phyloP scores from a whole-genome alignment of 1,140 invertebrate genomes.

The Cylas formicarius region DNA sequence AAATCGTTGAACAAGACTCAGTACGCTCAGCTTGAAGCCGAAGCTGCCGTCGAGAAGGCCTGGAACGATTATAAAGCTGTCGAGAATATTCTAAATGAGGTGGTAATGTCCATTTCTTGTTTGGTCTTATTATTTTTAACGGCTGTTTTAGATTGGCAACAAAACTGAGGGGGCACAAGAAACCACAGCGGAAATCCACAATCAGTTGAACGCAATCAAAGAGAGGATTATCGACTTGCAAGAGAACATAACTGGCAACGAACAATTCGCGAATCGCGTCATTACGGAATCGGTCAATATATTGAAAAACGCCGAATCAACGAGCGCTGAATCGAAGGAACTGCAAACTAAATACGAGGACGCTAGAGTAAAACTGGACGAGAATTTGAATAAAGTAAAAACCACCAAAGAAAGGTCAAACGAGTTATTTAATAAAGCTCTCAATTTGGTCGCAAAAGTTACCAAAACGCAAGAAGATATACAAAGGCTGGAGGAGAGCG shows the following conservation, averaged over 20 bases:
- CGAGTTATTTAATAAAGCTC: constrained; percentile 32
- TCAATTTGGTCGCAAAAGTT: constrained; percentile 32
- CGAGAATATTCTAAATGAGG: constrained; percentile 57
- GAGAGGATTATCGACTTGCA: constrained; percentile 30
- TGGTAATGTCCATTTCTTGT: constrained; percentile 7
- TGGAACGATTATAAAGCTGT: constrained; percentile 69
- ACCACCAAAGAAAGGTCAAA: constrained; percentile 32
- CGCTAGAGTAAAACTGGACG: constrained; percentile 26
- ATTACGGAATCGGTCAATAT: constrained; percentile 34
- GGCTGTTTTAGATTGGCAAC: constrained; percentile 30
- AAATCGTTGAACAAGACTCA: constrained; percentile 59
- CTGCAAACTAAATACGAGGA: constrained; percentile 31
- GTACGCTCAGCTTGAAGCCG: constrained; percentile 68
- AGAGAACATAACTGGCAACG: constrained; percentile 34
- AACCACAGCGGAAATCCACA: constrained; percentile 26
- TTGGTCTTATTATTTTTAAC: background rate
- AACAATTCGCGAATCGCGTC: constrained; percentile 32
- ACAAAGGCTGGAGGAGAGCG: constrained; percentile 39
- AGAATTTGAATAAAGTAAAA: constrained; percentile 32
- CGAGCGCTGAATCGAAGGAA: constrained; percentile 25
- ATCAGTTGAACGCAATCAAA: constrained; percentile 28
- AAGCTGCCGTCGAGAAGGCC: constrained; percentile 70
- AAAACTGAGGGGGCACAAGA: constrained; percentile 31
- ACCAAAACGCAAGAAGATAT: constrained; percentile 30
- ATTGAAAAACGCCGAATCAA: constrained; percentile 30